These are phyloP conservation scores for Chymomyza amoena DNA, from an alignment of 2,888 invertebrate genomes.

Conservation along the genomic window DNA sequence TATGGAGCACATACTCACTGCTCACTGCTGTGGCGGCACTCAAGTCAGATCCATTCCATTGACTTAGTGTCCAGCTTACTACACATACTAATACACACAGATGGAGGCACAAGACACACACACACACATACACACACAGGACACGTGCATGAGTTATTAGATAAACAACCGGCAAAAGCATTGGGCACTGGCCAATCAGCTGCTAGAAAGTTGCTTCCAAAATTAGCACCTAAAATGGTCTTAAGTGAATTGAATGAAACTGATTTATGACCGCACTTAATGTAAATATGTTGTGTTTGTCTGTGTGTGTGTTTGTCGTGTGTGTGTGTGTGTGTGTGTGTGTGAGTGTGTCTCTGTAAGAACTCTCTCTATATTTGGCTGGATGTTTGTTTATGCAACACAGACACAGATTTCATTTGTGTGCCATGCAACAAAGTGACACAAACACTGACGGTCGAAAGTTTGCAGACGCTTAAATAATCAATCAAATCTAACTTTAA, in stretches of 20 bases:
- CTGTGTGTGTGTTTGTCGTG: conserved; percentile 9
- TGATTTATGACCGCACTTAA: conserved; percentile 74
- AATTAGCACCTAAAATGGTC: conserved; percentile 63
- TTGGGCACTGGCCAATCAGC: neutral
- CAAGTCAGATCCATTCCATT: conserved; percentile 41
- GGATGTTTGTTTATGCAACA: conserved; percentile 48
- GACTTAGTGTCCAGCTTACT: conserved; percentile 42
- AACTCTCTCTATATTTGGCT: conserved; percentile 24
- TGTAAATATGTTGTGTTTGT: conserved; percentile 52
- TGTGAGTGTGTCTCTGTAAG: neutral
- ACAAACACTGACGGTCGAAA: too few relatives aligned
- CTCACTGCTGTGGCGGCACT: neutral
- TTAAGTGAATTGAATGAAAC: conserved; percentile 71
- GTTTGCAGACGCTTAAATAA: too few relatives aligned
- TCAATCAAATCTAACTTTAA: too few relatives aligned
- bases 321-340: conserved; percentile 16
- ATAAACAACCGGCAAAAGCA: neutral
- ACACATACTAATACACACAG: neutral
- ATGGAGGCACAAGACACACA: neutral
- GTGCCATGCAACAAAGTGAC: too few relatives aligned
- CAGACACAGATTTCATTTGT: neutral
- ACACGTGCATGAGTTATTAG: neutral
- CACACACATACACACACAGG: conserved; percentile 3
- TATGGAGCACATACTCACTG: neutral
- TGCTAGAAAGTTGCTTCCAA: conserved; percentile 14